Percentiles rank a stretch among this genome's conserved stretches.
Evolutionary conservation across 1,140 invertebrate genomes (phyloP).

Genomic region (Neoseiulus cucumeris): DNA sequence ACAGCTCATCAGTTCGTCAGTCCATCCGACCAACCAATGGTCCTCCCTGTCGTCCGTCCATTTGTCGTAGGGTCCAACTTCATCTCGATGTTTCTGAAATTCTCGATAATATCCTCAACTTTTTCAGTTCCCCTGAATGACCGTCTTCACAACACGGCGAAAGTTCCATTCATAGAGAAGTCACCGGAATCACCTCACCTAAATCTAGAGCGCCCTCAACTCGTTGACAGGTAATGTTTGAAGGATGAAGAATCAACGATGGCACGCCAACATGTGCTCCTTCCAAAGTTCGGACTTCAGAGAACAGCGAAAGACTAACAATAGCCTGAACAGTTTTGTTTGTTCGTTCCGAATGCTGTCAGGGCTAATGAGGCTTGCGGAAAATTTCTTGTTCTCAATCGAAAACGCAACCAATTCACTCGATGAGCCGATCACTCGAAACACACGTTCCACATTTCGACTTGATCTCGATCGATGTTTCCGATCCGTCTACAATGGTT

Average conservation of each 20-base stretch:
- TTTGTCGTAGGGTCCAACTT: no score
- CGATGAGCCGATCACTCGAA: no score
- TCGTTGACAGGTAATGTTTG: background rate
- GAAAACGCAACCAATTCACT: background rate
- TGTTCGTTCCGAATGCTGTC: background rate
- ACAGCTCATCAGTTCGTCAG: no score
- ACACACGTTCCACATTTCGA: no score
- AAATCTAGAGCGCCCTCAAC: background rate
- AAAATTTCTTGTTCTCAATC: background rate
- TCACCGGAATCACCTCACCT: background rate
- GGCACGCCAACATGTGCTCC: background rate
- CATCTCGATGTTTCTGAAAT: no score
- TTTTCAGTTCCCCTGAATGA: background rate
- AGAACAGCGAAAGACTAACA: background rate
- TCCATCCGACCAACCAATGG: no score
- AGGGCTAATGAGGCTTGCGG: background rate
- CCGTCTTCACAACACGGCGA: background rate
- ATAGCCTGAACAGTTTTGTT: background rate
- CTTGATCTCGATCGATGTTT: no score
- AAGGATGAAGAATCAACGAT: background rate
- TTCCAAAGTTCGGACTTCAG: background rate
- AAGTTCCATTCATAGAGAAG: background rate
- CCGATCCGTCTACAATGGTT: no score
- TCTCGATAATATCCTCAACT: no score
- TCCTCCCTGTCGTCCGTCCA: no score